Base-by-base conservation (phyloP, 2,797 vertebrate genomes). In the Pipistrellus kuhlii region DNA sequence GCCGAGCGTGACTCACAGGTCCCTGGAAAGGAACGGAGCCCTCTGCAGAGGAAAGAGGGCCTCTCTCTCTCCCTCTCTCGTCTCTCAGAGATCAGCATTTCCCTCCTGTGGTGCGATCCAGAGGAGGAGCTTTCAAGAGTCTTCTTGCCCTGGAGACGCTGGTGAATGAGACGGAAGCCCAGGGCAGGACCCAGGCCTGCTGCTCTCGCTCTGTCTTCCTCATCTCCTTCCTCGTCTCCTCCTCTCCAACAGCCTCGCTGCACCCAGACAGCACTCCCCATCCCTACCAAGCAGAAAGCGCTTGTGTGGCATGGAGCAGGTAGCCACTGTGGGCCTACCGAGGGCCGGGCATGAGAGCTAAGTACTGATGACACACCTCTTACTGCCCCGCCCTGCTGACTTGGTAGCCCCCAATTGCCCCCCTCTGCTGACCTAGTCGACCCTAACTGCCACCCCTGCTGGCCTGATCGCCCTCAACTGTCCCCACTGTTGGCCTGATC, bases 1-100 rank as follows among this genome's bases (percentile, higher is more conserved):
- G 84, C 44, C 35, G 86, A 46, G 8, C n/a, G 12, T 75, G 80
- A 94, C 75, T 90, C 38, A 85, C 38, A 51, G 87, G 91, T 75
- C 80, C 53, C 76, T 53, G 38, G 86, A 35, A 94, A 76, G 92
- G 21, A 88, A 35, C 41, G 1, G 0, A 38, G 55, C 72, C 25
- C n/a, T 71, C 53, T 32, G 18, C 25, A 44, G 38, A 68, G 82
- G 32, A 71, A 85, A 1, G 27, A 41, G 48, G 46, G 27, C 23
- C 41, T 71, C 35, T 9, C n/a, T 53, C 38, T 8, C n/a, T 53
- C 35, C 7, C 51, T 20, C 48, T 71, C 41, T 46, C 72, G 72
- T 91, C 78, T 53, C 38, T 10, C n/a, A 66, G 41, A 94, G 25
- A 85, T 25, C 53, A 32, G n/a, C 44, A 18, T 87, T 90, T 66